Conservation (phyloP, 2,113 vertebrate species). For the Cinclus mexicanus region DNA sequence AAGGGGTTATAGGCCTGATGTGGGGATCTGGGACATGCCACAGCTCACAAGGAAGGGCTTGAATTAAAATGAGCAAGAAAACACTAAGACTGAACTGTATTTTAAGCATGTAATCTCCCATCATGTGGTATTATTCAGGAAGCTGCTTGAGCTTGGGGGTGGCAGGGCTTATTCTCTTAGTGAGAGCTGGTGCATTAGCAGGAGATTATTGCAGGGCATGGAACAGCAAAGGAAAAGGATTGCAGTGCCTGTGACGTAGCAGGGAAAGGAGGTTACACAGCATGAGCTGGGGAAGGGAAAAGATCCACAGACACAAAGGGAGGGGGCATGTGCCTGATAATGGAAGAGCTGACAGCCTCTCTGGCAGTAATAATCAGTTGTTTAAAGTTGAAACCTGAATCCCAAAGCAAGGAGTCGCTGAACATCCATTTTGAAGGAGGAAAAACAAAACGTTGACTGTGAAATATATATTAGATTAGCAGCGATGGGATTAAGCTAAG, state of each 20-base stretch:
- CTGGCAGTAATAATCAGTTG: not conserved
- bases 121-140: slow-evolving; percentile 45
- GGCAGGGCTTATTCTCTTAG: slow-evolving; percentile 57
- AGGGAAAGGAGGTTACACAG: slow-evolving; percentile 52
- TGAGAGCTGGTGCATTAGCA: slow-evolving; percentile 15
- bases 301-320: not conserved
- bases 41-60: not conserved
- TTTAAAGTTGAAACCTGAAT: not conserved
- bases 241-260: not conserved
- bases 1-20: not conserved
- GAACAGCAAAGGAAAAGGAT: slow-evolving; percentile 55
- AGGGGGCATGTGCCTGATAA: not conserved
- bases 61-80: slow-evolving; percentile 32
- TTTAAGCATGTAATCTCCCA: slow-evolving; percentile 55
- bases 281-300: not conserved
- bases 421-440: not conserved
- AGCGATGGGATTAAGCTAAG: not conserved
- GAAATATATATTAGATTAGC: not conserved
- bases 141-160: slow-evolving; percentile 58
- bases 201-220: slow-evolving; percentile 44
- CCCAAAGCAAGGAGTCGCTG: not conserved
- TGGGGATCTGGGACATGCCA: not conserved
- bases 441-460: not conserved
- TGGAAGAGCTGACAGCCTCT: not conserved
- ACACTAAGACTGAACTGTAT: slow-evolving; percentile 36